Percentiles rank a stretch among this genome's conserved stretches.
Conservation (phyloP, 2,113 vertebrate species). For the Crocuta crocuta region DNA sequence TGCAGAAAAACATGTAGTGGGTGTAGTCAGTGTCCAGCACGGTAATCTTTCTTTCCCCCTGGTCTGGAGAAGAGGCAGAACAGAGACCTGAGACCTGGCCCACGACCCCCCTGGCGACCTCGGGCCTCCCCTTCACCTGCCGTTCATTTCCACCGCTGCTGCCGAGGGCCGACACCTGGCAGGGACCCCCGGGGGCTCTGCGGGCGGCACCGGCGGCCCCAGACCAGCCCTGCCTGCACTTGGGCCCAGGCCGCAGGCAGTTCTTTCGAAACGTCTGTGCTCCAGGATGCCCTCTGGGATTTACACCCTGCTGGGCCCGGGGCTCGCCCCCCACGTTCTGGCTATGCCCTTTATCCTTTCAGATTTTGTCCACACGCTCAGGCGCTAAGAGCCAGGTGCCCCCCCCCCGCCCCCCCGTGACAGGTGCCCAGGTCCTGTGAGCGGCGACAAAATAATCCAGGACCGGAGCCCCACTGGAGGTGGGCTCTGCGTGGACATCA, state of each 20-base stretch:
- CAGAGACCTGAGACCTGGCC: not conserved
- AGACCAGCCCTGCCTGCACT: not conserved
- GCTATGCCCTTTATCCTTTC: not conserved
- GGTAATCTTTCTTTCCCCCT: not conserved
- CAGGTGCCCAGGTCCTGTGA: not conserved
- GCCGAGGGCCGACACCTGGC: rapidly evolving
- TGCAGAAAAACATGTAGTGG: not conserved
- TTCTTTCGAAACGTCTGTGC: rapidly evolving
- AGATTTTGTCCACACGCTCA: not conserved
- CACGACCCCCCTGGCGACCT: rapidly evolving
- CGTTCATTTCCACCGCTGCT: not conserved
- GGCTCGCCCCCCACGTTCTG: not conserved
- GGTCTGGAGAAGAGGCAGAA: not conserved
- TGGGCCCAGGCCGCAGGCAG: rapidly evolving
- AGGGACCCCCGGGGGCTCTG: not conserved
- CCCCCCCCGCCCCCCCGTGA: too few relatives aligned
- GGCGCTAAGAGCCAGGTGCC: not conserved
- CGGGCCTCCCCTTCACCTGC: not conserved
- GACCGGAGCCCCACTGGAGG: too few relatives aligned
- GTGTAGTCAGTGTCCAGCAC: not conserved
- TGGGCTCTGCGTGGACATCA: not conserved
- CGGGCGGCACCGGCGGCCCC: rapidly evolving
- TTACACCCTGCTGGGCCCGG: not conserved
- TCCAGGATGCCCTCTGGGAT: rapidly evolving
- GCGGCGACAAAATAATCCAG: not conserved